Evolutionary conservation across 2,797 vertebrate genomes (phyloP), one percentile per base, ranked within the genome.

Genomic region (Oryzias dopingdopingensis): DNA sequence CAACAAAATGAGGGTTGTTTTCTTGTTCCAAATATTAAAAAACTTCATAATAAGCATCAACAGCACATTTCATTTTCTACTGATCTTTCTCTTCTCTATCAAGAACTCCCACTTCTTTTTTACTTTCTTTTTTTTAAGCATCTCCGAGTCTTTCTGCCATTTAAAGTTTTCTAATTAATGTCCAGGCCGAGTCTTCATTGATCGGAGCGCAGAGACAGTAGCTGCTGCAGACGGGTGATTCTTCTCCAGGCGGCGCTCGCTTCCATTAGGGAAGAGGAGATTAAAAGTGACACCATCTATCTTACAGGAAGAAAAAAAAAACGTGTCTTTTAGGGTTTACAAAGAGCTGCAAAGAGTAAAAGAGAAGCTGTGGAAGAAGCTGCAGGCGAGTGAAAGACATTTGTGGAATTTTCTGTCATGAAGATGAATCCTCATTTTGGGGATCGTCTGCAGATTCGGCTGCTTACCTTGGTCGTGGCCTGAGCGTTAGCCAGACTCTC

Each of bases 401-500:
- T 68, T 47, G 12, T 3, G 49, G 44, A 14, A 49, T 73, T 64
- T 32, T 56, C 37, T 37, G 10, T 42, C 45, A 52, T 26, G 7
- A 26, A 26, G 26, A 26, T 26, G 26, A 26, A 26, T 6, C 45
- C 22, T 17, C 23, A 14, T 12, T 8, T 32, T 7, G 8, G 29
- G 29, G 8, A 8, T 32, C 29, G 2, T 8, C 29, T 32, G 3
- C 32, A 12, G 42, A 57, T 56, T 65, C 10, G 49, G 54, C 24
- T n/a, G 17, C 29, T 79, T 82, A 99, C 96, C 96, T 99, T 99
- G 81, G 92, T 81, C 70, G 96, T 52, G 77, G 93, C 94, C 76
- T 94, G 92, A 12, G 90, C 83, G 16, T 92, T 87, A 0, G 87
- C 91, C 6, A 91, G 82, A 69, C 90, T 92, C 91, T 98, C 97